Evolutionary conservation across 2,888 invertebrate species (phyloP), one percentile per base, ranked within the genome.

Genomic region (Xanthorhoe spadicearia): DNA sequence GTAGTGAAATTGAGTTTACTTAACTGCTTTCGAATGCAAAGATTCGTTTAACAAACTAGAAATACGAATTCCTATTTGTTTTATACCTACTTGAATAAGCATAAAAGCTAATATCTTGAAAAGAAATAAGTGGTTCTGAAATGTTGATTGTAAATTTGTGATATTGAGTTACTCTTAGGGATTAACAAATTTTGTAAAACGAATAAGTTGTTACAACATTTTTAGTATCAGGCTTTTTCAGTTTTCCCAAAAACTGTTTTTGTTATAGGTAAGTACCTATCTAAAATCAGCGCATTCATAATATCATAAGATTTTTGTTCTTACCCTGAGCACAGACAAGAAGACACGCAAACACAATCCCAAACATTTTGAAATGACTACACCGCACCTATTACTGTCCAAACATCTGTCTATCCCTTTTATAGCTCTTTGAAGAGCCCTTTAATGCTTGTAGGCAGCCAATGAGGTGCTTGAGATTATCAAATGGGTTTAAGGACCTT

Each of bases 261-360:
- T n/a, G n/a, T n/a, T n/a, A n/a, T n/a, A n/a, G n/a, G n/a, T n/a
- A n/a, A n/a, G n/a, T n/a, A n/a, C n/a, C n/a, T n/a, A 32, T 32
- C 8, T 7, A 7, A 7, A 5, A 32, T 32, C 3, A 32, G 32
- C 2, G 2, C 7, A 32, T 7, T 32, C 32, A 32, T 32, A 32
- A n/a, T 32, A 6, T 32, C 8, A 17, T 3, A 48, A 2, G 15
- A 0, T 17, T 17, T 48, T 48, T n/a, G 3, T 19, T 15, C 65
- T 71, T 18, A 73, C 73, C 73, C 56, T 70, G 64, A 5, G 58
- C 60, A 54, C 56, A 64, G 43, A 61, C 63, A 9, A 68, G 28
- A 57, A 73, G 43, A 61, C 71, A 69, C 9, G 58, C 70, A 5
- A 68, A n/a, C 50, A 68, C 53, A 67, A 73, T 1, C 69, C 73